Base-by-base conservation (phyloP, 1,140 invertebrate species). In the Stratiolaelaps scimitus region DNA sequence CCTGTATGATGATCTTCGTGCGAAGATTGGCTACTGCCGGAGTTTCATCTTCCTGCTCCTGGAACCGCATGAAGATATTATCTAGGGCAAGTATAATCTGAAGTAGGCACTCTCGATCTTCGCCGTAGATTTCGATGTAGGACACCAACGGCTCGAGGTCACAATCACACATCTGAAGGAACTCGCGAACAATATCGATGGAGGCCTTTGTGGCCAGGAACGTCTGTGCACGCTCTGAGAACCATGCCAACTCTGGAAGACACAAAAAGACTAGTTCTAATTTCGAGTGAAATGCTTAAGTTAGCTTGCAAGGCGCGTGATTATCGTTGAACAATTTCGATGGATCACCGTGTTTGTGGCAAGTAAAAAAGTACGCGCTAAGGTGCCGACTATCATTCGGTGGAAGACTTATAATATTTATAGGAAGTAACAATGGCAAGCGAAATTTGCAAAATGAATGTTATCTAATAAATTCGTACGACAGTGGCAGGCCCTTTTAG, bases 151-250 rank as follows among this genome's bases (percentile, higher is more conserved):
- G 20, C 4, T 26, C 23, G 4, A 60, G 53, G 34, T 60, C 53
- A 26, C 53, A 60, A 23, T 60, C 53, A 19, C 26, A 29, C 53
- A 60, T 60, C 23, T 60, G 53, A 60, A 60, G 53, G 10, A 20
- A 60, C 10, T 60, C 53, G 6, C 53, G 53, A 5, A 60, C 53
- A 34, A 60, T 26, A 23, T 60, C 53, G 26, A 60, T 60, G 23
- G 15, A 29, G 15, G 23, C 20, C 2, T 26, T 26, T 15, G 53
- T 60, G 2, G 13, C 34, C 20, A 19, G 53, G 23, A 60, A 60
- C 1, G 53, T 23, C 10, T 26, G 53, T 17, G 53, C 53, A 15
- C 26, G 34, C 20, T 60, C 53, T 15, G 53, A 60, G 53, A 60
- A 60, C 53, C 53, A 60, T 6, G 20, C 53, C 53, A 60, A 23